Evolutionary conservation across 2,888 invertebrate genomes (phyloP), one percentile per base, ranked within the genome.

Genomic region (Mythimna loreyi): DNA sequence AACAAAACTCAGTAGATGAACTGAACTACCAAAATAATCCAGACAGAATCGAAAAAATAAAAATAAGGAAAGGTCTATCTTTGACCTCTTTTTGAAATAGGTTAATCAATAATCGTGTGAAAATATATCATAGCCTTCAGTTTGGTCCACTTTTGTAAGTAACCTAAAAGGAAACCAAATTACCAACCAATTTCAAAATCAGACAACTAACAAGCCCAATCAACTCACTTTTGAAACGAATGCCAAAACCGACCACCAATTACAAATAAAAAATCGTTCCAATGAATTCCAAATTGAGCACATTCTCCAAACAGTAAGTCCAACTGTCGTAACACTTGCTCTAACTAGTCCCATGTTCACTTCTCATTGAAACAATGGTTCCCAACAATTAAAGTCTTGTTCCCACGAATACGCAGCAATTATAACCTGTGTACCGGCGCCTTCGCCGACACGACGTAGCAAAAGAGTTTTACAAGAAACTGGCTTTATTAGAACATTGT

Each of bases 401-500:
- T 85, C 85, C 73, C 85, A 85, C 85, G 83, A 58, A 60, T 65
- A 71, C 75, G 55, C 43, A 55, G 74, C 74, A 81, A 83, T 84
- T 85, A 85, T 82, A 84, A 79, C 76, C 61, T 82, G 66, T 73
- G 77, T 85, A 78, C 58, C 74, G 50, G 52, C 57, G 64, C 62
- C 67, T 36, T 49, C 62, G 60, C 73, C 72, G 68, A 69, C 72
- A 75, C 70, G 58, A 62, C 74, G 61, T 45, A 58, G 60, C 57
- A 53, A 62, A 61, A 81, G 63, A 76, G 73, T 77, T 77, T 81
- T 77, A 78, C 81, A 86, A 87, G 85, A 88, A 88, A 82, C 76
- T 81, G 71, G 36, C 83, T 86, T 86, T 87, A 87, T 83, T 83
- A 72, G 75, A 82, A 80, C 86, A 86, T 88, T 88, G 88, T 88